Base-by-base conservation (phyloP, 2,797 vertebrate genomes). In the Darevskia nairensis region DNA sequence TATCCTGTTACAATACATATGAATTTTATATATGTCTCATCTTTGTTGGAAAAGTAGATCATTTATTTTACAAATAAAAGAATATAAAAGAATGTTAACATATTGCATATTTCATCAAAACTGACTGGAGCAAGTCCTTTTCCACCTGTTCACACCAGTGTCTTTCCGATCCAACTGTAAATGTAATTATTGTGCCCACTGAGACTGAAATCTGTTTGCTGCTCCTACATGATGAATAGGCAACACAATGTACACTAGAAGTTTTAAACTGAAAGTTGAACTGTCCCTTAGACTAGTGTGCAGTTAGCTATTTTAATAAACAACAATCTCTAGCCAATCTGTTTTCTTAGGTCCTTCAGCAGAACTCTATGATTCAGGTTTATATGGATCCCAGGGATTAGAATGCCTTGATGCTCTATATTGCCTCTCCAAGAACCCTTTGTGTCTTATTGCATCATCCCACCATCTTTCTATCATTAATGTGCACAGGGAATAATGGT, bases 171-270 rank as follows among this genome's bases (percentile, higher is more conserved):
- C 32, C 21, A 81, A 44, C 4, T 50, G 32, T n/a, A 7, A 50
- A 1, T 59, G 89, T 80, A 84, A 2, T 29, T 90, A 84, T 76
- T 86, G 68, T 87, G 39, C 35, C 85, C 89, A 25, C 66, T 77
- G 89, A 80, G 23, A 32, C 23, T 39, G 29, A 29, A 74, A 80
- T 85, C 55, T 55, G 72, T 68, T 77, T 76, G 19, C 41, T 80
- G 64, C 11, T 71, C 61, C 82, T 27, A 82, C 61, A 82, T 55
- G 29, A 71, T 50, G 8, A 72, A 55, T 25, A 84, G 69, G 17
- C 66, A 71, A 66, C 23, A 35, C 21, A 82, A 25, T 9, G 35
- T 72, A 32, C 44, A 44, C 6, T 66, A 25, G 64, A 82, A 1
- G 7, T 66, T 81, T 81, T 64, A 13, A 81, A 66, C 17, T 66